These are phyloP conservation scores for Syngnathus acus DNA, from an alignment of 2,797 vertebrate genomes.

Conservation along the genomic window DNA sequence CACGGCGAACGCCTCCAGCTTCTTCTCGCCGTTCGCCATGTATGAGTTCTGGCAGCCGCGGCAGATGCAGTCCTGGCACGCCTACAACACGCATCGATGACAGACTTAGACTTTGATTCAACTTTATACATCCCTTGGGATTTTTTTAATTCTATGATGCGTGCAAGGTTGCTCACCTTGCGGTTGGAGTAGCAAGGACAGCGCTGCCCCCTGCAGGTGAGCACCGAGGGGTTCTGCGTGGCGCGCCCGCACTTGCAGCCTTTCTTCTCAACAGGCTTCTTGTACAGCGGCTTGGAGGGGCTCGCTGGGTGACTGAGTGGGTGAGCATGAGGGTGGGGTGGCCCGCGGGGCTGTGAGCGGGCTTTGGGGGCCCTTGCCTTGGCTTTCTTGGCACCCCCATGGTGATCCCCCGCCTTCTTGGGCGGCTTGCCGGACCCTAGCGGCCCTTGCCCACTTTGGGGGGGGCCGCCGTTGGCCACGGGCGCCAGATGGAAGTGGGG, in stretches of 20 bases:
- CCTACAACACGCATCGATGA: conserved; percentile 39
- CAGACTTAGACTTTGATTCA: too few species aligned
- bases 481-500: conserved; percentile 70
- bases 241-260: conserved; percentile 98
- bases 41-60: conserved; percentile 99
- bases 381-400: conserved; percentile 85
- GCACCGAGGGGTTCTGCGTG: conserved; percentile 98
- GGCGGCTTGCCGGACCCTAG: conserved; percentile 83
- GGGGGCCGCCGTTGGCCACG: conserved; percentile 87
- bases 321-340: conserved; percentile 73
- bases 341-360: conserved; percentile 86
- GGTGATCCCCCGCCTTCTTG: conserved; percentile 89
- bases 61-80: conserved; percentile 99
- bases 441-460: conserved; percentile 89
- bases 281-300: conserved; percentile 95
- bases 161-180: conserved; percentile 64
- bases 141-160: too few species aligned
- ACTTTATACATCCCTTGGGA: too few species aligned
- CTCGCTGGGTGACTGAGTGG: conserved; percentile 81
- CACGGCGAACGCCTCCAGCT: conserved; percentile 98
- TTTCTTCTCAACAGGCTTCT: conserved; percentile 98
- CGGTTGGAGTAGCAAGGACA: conserved; percentile 99
- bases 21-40: conserved; percentile 99
- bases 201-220: conserved; percentile 98
- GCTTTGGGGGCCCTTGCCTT: conserved; percentile 91